Percentiles rank a stretch among this genome's conserved stretches.
phyloP scores from a whole-genome alignment of 2,888 invertebrate genomes.

The Lycaena phlaeas region DNA sequence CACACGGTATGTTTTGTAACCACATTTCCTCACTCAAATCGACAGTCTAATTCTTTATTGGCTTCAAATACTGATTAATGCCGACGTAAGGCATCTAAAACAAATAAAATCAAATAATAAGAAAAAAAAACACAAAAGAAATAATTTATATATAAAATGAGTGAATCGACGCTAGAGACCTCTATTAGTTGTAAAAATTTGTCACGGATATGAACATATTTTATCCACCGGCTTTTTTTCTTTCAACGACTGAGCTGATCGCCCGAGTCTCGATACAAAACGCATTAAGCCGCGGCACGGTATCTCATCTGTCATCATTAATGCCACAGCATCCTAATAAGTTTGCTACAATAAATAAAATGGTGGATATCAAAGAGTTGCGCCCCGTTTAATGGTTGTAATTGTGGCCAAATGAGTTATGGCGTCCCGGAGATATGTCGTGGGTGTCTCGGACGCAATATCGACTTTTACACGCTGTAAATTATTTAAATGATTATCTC shows the following conservation, averaged over 20 bases:
- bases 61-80: too few species aligned
- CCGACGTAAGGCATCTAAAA: too few species aligned
- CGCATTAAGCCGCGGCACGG: conserved; percentile 52
- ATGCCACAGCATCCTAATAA: conserved; percentile 68
- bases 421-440: conserved; percentile 44
- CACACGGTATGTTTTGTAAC: too few species aligned
- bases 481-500: conserved; percentile 59
- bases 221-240: conserved; percentile 33
- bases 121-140: too few species aligned
- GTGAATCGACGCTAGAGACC: too few species aligned
- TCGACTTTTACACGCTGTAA: conserved; percentile 64
- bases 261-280: conserved; percentile 39
- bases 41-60: too few species aligned
- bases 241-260: conserved; percentile 34
- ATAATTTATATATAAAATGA: too few species aligned
- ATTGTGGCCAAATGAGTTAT: conserved; percentile 68
- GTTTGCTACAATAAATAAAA: conserved; percentile 66
- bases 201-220: conserved; percentile 34
- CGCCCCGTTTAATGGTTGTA: conserved; percentile 67
- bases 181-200: conserved; percentile 27
- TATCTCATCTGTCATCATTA: conserved; percentile 71
- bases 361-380: conserved; percentile 61
- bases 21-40: too few species aligned
- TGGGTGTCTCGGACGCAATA: conserved; percentile 63
- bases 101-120: too few species aligned